These are phyloP conservation scores for Calosoma granatense DNA, from an alignment of 1,140 invertebrate species.

Conservation along the genomic window DNA sequence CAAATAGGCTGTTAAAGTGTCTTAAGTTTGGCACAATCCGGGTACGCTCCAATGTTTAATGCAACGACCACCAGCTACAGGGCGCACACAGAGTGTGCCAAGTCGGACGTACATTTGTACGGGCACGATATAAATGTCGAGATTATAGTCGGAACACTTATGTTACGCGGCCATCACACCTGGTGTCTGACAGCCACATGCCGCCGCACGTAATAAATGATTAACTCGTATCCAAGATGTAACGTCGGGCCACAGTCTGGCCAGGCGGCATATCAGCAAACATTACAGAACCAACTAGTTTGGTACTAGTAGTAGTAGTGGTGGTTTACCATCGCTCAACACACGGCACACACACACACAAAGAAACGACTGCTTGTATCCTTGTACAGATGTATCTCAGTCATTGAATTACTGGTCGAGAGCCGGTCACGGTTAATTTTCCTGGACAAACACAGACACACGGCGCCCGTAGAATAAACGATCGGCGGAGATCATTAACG, in stretches of 20 bases:
- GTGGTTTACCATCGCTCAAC: no score
- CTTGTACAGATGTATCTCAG: no score
- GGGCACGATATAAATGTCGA: not conserved
- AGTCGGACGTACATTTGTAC: no score
- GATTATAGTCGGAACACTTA: slow-evolving; percentile 3
- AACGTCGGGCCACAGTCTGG: not conserved
- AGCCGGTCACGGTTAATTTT: no score
- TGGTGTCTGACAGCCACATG: not conserved
- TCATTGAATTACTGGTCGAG: not conserved
- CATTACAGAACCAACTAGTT: no score
- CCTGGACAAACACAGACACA: not conserved
- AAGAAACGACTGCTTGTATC: not conserved
- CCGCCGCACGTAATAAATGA: slow-evolving; percentile 2
- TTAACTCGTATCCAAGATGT: not conserved
- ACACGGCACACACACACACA: not conserved
- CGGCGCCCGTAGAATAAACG: not conserved
- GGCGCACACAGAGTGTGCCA: no score
- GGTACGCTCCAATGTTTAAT: not conserved
- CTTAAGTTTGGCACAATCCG: slow-evolving; percentile 3
- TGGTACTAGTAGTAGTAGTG: no score
- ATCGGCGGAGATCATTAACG: not conserved
- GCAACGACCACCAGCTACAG: not conserved
- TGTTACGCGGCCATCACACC: not conserved
- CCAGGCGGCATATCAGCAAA: no score
- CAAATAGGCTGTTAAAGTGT: slow-evolving; percentile 4